These are phyloP conservation scores for Patella depressa DNA, from an alignment of 2,888 invertebrate species.

Conservation along the genomic window DNA sequence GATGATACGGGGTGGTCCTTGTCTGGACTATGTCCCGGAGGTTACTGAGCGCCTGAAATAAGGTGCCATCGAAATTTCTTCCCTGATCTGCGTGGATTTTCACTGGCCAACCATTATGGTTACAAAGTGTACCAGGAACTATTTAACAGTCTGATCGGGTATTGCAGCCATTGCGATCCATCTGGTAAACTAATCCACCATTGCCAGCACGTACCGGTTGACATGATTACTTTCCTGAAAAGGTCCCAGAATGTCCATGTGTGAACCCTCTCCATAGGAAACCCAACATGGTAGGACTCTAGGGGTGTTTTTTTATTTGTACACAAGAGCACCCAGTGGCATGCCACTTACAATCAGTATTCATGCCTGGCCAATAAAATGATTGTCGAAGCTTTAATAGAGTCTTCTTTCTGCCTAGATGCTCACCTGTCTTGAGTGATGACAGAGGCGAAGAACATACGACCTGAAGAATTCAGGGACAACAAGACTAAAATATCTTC, in stretches of 20 bases:
- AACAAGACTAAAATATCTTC: not conserved
- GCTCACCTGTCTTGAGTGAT: not conserved
- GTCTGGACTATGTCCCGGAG: not conserved
- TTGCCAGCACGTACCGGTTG: no score
- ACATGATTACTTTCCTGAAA: no score
- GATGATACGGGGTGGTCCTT: not conserved
- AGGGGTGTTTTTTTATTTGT: no score
- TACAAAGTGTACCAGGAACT: not conserved
- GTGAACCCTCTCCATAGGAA: no score
- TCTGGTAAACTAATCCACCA: no score
- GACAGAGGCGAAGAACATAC: not conserved
- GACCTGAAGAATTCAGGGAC: not conserved
- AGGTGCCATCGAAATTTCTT: not conserved
- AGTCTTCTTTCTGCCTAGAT: not conserved
- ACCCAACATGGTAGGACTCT: no score
- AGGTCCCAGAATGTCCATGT: no score
- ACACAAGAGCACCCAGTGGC: not conserved
- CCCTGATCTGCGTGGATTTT: not conserved
- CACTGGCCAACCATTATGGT: conserved; percentile 4
- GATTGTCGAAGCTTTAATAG: not conserved
- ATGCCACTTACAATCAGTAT: not conserved
- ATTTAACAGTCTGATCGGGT: not conserved
- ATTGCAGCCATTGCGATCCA: no score
- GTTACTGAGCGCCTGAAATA: not conserved
- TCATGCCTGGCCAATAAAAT: not conserved